Conservation (phyloP, 2,797 vertebrate genomes). For the Halcyon badia region DNA sequence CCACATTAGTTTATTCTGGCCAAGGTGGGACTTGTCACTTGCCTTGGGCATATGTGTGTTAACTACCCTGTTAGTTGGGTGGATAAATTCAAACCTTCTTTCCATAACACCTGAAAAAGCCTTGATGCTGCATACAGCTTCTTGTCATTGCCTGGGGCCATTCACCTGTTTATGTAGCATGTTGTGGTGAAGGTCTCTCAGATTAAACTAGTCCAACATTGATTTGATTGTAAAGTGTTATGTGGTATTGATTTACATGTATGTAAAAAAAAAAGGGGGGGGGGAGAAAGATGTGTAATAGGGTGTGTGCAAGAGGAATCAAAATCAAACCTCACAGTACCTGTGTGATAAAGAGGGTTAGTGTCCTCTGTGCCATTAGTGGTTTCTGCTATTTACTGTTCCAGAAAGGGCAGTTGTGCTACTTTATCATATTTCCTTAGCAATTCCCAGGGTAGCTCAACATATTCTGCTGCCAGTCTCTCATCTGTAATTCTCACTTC, state of each 20-base stretch:
- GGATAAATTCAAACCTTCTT: not conserved
- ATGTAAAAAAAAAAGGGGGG: not conserved
- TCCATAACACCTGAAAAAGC: not conserved
- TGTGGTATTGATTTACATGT: not conserved
- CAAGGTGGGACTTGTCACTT: not conserved
- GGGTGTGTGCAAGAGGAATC: not conserved
- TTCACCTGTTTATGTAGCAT: not conserved
- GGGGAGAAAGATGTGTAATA: not conserved
- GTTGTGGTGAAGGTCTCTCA: not conserved
- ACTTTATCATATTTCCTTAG: not conserved
- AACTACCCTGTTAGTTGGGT: not conserved
- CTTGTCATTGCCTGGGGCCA: not conserved
- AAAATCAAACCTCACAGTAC: not conserved
- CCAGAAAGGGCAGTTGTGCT: not conserved
- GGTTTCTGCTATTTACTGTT: not conserved
- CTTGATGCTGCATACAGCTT: not conserved
- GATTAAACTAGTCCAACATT: not conserved
- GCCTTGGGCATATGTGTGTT: not conserved
- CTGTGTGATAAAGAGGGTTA: not conserved
- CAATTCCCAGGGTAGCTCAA: not conserved
- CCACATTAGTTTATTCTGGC: not conserved
- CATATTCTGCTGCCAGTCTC: not conserved
- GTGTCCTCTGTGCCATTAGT: not conserved
- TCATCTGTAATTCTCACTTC: not conserved
- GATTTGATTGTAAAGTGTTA: not conserved